Evolutionary conservation across 2,113 vertebrate genomes (phyloP), one percentile per base, ranked within the genome.

Genomic region (Ptilorrhoa leucosticta): DNA sequence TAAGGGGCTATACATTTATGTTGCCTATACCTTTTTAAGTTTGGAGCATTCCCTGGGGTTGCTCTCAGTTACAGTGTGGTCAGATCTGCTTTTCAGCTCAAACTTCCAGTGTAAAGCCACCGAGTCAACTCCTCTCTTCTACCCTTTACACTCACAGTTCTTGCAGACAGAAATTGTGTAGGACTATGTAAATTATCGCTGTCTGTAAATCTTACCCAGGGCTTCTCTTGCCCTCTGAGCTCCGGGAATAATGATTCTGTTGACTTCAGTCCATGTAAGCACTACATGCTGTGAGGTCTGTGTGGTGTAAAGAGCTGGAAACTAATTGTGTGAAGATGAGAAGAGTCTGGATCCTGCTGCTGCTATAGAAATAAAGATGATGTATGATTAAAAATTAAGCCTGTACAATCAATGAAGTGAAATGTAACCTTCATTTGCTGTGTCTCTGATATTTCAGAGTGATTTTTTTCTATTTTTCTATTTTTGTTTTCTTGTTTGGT

Each of bases 61-160:
- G 42, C n/a, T 63, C 27, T 88, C 3, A 0, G 1, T 54, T 53
- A 5, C 39, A 16, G 17, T 0, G 0, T 50, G n/a, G 8, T 33
- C 44, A 53, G 23, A 33, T 72, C 56, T 89, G 64, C 57, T 84
- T 48, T 82, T 68, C 51, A 37, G 33, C 15, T 75, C 45, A 42
- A 47, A 28, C 48, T 80, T 72, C 22, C 17, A 20, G n/a, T 56
- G 22, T 50, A 31, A 87, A 79, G 50, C 44, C 58, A 57, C 50
- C 33, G 56, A 82, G 51, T 58, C 57, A 69, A 9, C 31, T 22
- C 4, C 17, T 53, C 8, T 66, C 47, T 18, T 33, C 60, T 24
- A 6, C 8, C 4, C 42, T 44, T 89, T 19, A 10, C 13, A 1
- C n/a, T 83, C 37, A 6, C 24, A 56, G 64, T 26, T 82, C 57